Percentiles rank a stretch among this genome's conserved stretches.
phyloP scores from a whole-genome alignment of 2,797 vertebrate genomes.

The Pyrrhura leucotis region DNA sequence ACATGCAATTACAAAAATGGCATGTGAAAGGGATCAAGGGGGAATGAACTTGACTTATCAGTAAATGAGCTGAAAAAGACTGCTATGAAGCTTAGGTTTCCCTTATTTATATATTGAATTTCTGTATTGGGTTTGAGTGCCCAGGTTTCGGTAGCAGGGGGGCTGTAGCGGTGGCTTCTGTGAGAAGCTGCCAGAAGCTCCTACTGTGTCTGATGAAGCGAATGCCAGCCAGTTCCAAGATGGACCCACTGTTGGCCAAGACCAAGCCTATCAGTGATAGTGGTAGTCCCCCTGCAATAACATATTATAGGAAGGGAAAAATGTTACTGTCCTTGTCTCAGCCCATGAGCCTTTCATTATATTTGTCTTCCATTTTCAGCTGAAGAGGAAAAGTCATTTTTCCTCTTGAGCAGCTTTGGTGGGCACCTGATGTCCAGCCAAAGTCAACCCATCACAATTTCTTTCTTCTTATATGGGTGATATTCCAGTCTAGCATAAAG shows the following conservation, averaged over 20 bases:
- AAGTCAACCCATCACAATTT: neutral
- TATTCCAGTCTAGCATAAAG: neutral
- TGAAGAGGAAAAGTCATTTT: neutral
- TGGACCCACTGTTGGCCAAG: neutral
- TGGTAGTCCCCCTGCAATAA: neutral
- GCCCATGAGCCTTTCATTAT: neutral
- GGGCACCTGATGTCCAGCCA: neutral
- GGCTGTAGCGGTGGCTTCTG: neutral
- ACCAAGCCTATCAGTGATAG: neutral
- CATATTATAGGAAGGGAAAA: neutral
- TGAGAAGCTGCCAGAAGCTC: neutral
- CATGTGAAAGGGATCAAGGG: neutral
- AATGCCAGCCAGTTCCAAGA: neutral
- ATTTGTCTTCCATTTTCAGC: neutral
- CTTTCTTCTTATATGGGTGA: neutral
- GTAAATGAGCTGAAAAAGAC: neutral
- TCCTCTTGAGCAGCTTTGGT: neutral
- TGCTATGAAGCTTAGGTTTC: neutral
- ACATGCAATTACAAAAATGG: neutral
- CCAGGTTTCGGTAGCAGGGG: neutral
- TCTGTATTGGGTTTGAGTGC: neutral
- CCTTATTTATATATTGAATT: neutral
- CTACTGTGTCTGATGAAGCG: neutral
- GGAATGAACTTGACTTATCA: neutral
- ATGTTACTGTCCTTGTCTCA: neutral